A percentile compares a stretch with the other conserved stretches of the same genome.
Conservation (phyloP, 2,113 vertebrate species). For the Tragelaphus imberbis region DNA sequence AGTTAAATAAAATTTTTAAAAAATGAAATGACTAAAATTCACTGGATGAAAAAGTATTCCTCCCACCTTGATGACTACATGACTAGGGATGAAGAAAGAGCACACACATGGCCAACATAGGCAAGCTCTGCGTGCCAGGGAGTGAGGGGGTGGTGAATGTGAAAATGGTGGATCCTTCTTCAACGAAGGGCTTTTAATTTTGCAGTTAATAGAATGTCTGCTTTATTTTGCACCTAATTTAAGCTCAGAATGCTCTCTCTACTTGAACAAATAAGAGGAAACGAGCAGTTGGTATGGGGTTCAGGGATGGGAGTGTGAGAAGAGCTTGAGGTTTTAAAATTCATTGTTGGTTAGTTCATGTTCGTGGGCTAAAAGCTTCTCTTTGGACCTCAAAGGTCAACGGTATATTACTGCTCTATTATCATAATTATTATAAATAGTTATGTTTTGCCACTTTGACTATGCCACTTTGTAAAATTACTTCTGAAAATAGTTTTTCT, state of each 20-base stretch:
- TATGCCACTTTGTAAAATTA: slow-evolving; percentile 55
- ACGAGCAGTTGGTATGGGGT: slow-evolving; percentile 30
- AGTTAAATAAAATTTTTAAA: neutral
- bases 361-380: slow-evolving; percentile 43
- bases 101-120: rapidly evolving
- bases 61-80: neutral
- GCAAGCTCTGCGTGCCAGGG: neutral
- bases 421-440: slow-evolving; percentile 59
- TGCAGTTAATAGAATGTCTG: slow-evolving; percentile 52
- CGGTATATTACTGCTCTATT: slow-evolving; percentile 54
- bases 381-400: slow-evolving; percentile 51
- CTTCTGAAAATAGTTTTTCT: slow-evolving; percentile 61
- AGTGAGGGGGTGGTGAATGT: neutral
- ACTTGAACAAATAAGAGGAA: slow-evolving; percentile 59
- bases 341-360: slow-evolving; percentile 58
- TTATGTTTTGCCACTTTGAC: slow-evolving; percentile 48
- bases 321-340: slow-evolving; percentile 44
- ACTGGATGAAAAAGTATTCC: neutral
- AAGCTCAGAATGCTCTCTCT: slow-evolving; percentile 7
- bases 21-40: neutral
- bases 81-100: neutral
- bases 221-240: slow-evolving; percentile 56
- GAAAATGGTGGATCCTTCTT: neutral
- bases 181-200: slow-evolving; percentile 59
- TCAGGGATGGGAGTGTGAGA: neutral